Base-by-base conservation (phyloP, 2,113 vertebrate genomes). In the Panthera leo region DNA sequence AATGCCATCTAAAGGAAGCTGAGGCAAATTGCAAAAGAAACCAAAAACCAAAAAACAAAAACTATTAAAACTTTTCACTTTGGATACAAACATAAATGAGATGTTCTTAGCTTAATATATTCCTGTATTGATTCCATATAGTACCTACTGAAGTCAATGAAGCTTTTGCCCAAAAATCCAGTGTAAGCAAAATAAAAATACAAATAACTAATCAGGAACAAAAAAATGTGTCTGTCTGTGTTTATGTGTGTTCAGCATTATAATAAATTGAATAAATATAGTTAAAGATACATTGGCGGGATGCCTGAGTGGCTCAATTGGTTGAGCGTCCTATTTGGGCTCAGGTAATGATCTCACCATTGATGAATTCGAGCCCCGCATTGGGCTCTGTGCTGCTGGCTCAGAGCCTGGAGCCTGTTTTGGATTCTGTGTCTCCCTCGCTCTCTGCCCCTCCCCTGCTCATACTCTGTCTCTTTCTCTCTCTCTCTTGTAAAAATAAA, bases 1-100 rank as follows among this genome's bases (percentile, higher is more conserved):
- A 71, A 51, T 96, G 98, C 92, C 99, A 99, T 85, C 98, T 98
- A 98, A 86, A 98, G 99, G 97, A 70, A 89, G 48, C 4, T 8
- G 5, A 15, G 7, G 45, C 15, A 96, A 98, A 98, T 85, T 98
- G 48, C 98, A 98, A 34, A 16, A 11, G 70, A 23, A 75, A 53
- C 34, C 19, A n/a, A 25, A 42, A 75, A 39, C 71, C 39, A 45
- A 45, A 18, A 61, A 2, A 5, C 29, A 34, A 88, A 53, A 76
- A 18, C 11, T 34, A 51, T 23, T 65, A 73, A 68, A 84, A 63
- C 5, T n/a, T n/a, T 85, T 91, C 1, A 7, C 4, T 76, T 84
- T 85, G 36, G 29, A 94, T 58, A 48, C 34, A 82, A 95, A 88
- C 19, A 61, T 55, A 71, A 96, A 45, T n/a, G 18, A 51, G 61